Percentiles rank a stretch among this genome's conserved stretches.
Evolutionary conservation across 1,140 invertebrate species (phyloP).

Genomic region (Heliconius nattereri): DNA sequence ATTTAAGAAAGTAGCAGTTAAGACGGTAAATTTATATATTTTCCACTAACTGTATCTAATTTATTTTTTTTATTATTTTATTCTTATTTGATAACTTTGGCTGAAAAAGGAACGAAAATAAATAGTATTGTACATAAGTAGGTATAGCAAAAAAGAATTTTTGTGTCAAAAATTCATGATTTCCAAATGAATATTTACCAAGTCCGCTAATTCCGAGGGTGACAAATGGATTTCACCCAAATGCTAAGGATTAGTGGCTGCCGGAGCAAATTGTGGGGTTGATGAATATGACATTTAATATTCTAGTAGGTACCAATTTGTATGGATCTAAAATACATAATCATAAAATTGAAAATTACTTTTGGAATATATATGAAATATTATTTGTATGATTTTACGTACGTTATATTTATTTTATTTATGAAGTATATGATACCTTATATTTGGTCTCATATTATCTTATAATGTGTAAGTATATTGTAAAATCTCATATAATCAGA

Average conservation of each 20-base stretch:
- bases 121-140: neutral
- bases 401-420: neutral
- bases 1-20: too few relatives aligned
- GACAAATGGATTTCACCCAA: slow-evolving; percentile 48
- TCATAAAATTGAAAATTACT: slow-evolving; percentile 5
- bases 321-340: slow-evolving; percentile 30
- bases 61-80: too few relatives aligned
- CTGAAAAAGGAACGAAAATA: neutral
- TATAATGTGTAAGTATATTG: too few relatives aligned
- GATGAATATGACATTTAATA: slow-evolving; percentile 46
- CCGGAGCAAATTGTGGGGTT: slow-evolving; percentile 48
- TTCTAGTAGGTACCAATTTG: slow-evolving; percentile 47
- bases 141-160: neutral
- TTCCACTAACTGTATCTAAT: too few relatives aligned
- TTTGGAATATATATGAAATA: neutral
- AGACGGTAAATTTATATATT: too few relatives aligned
- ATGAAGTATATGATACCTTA: too few relatives aligned
- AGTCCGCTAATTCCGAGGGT: slow-evolving; percentile 36
- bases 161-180: slow-evolving; percentile 26
- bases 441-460: too few relatives aligned
- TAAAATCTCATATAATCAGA: too few relatives aligned
- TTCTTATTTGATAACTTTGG: too few relatives aligned
- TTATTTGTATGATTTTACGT: neutral
- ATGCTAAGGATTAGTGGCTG: slow-evolving; percentile 52
- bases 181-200: slow-evolving; percentile 40